Evolutionary conservation across 23 tunicate genomes (phyloP).

Genomic region (Ciona savignyi): DNA sequence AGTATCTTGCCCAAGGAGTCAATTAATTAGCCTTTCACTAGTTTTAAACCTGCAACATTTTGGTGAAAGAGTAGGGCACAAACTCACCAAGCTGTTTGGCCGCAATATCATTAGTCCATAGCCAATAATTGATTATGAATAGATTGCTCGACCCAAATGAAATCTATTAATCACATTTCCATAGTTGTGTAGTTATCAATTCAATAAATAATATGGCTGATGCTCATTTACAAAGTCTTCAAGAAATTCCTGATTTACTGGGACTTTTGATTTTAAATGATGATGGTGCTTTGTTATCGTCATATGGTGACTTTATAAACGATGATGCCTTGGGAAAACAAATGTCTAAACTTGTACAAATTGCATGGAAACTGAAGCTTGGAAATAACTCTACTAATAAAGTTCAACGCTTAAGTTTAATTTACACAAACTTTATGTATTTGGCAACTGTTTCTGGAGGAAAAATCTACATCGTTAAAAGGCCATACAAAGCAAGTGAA

Average conservation of each 20-base stretch:
- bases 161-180: too few relatives aligned
- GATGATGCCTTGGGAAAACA: constrained; percentile 75
- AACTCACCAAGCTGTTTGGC: too few relatives aligned
- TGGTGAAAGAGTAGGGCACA: too few relatives aligned
- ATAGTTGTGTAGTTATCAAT: too few relatives aligned
- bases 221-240: constrained; percentile 8
- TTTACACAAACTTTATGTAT: constrained; percentile 49
- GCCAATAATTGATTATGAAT: too few relatives aligned
- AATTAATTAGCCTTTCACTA: too few relatives aligned
- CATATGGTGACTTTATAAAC: constrained; percentile 78
- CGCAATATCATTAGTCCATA: too few relatives aligned
- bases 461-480: constrained; percentile 63
- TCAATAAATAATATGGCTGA: too few relatives aligned
- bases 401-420: constrained; percentile 45
- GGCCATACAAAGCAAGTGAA: constrained; percentile 13
- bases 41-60: too few relatives aligned
- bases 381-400: constrained; percentile 13
- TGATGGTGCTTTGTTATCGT: constrained; percentile 56
- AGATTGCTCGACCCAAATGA: too few relatives aligned
- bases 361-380: constrained; percentile 80
- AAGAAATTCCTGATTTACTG: constrained; percentile 56
- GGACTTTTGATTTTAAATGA: constrained; percentile 61
- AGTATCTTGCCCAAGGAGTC: too few relatives aligned
- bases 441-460: constrained; percentile 75
- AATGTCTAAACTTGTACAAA: constrained; percentile 56